Evolutionary conservation across 1,140 invertebrate genomes (phyloP).

Genomic region (Caenorhabditis latens): DNA sequence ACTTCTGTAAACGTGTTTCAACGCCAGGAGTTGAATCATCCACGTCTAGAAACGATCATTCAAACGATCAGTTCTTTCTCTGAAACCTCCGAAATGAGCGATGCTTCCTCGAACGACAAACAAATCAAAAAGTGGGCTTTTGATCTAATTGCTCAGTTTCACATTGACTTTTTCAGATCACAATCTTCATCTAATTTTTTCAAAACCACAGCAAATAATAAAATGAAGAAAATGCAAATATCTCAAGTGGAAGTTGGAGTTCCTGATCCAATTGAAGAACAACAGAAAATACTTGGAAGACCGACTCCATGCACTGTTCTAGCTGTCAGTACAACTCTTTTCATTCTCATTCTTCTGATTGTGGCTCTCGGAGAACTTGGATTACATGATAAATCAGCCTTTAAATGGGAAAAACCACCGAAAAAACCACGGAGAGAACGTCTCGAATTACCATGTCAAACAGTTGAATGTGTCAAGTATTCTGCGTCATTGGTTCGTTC

Average conservation of each 20-base stretch:
- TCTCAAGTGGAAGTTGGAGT: conserved; percentile 1
- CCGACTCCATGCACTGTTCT: conserved; percentile 19
- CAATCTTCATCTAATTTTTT: conserved; percentile 8
- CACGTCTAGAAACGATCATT: too few species aligned
- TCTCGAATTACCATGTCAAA: background rate
- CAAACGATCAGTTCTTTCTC: background rate
- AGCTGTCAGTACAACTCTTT: background rate
- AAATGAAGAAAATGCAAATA: conserved; percentile 8
- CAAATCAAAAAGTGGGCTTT: conserved; percentile 1
- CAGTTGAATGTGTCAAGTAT: conserved; percentile 18
- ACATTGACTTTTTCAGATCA: background rate
- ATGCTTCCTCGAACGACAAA: background rate
- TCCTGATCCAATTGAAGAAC: conserved; percentile 38
- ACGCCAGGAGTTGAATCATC: too few species aligned
- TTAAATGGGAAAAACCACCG: background rate
- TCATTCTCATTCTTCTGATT: conserved; percentile 7
- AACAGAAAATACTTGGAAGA: background rate
- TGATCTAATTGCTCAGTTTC: background rate
- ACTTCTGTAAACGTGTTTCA: too few species aligned
- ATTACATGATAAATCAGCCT: background rate
- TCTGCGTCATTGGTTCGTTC: conserved; percentile 11
- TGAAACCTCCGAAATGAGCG: conserved; percentile 4
- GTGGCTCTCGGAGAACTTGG: conserved; percentile 5
- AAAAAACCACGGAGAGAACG: background rate
- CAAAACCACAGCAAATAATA: background rate